A percentile compares a stretch with the other conserved stretches of the same genome.
phyloP scores from a whole-genome alignment of 2,888 invertebrate genomes.

The Phania funesta region DNA sequence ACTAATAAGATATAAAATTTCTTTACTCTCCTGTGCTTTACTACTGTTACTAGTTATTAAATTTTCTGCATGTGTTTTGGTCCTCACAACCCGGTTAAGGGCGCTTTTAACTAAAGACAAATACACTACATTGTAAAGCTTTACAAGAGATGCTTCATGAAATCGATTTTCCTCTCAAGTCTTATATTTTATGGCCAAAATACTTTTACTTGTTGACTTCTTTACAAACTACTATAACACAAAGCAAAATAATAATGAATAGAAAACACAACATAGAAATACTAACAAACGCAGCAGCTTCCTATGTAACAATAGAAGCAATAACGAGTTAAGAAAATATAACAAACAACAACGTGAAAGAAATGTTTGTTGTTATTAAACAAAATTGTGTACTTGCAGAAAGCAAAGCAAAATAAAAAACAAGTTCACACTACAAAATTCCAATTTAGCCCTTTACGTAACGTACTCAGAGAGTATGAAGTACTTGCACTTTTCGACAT shows the following conservation, averaged over 20 bases:
- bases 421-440: slow-evolving; percentile 29
- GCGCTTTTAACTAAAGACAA: neutral
- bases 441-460: slow-evolving; percentile 41
- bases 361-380: slow-evolving; percentile 22
- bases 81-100: neutral
- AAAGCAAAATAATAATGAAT: neutral
- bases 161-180: slow-evolving; percentile 51
- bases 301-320: slow-evolving; percentile 12
- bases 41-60: too few species aligned
- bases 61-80: neutral
- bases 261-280: too few species aligned
- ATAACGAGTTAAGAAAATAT: slow-evolving; percentile 20
- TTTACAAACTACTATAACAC: slow-evolving; percentile 1
- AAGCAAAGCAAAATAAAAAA: neutral
- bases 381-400: neutral
- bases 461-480: slow-evolving; percentile 9
- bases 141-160: slow-evolving; percentile 16
- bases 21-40: too few species aligned
- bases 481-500: slow-evolving; percentile 26
- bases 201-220: slow-evolving; percentile 56
- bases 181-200: slow-evolving; percentile 49
- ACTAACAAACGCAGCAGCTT: slow-evolving; percentile 16
- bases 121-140: neutral
- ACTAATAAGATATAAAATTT: too few species aligned
- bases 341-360: slow-evolving; percentile 14